Percentiles rank a stretch among this genome's conserved stretches.
Evolutionary conservation across 2,113 vertebrate species (phyloP).

Genomic region (Circaetus gallicus): DNA sequence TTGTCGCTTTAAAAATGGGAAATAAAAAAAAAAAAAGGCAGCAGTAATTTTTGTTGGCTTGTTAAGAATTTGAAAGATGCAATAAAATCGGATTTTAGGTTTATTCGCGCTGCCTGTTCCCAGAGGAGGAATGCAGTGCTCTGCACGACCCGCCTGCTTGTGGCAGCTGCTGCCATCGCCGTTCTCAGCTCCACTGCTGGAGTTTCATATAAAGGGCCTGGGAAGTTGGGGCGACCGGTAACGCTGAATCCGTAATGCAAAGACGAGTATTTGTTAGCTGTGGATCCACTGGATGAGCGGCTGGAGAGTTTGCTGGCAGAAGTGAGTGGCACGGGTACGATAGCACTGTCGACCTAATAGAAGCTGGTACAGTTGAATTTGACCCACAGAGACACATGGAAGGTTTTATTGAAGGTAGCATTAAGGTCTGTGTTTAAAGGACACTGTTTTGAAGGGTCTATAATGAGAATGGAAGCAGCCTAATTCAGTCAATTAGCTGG

Average conservation of each 20-base stretch:
- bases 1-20: neutral
- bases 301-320: neutral
- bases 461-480: neutral
- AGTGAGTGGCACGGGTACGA: neutral
- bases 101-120: neutral
- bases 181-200: neutral
- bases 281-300: neutral
- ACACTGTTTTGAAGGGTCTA: neutral
- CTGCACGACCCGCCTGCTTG: neutral
- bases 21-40: neutral
- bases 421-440: neutral
- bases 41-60: slow-evolving; percentile 10
- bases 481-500: neutral
- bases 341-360: accelerated
- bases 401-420: neutral
- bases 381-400: neutral
- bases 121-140: slow-evolving; percentile 11
- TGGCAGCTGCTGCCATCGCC: neutral
- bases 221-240: neutral
- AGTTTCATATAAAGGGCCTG: neutral
- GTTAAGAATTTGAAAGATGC: slow-evolving; percentile 53
- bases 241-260: accelerated
- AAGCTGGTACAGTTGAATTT: neutral
- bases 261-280: neutral
- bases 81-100: slow-evolving; percentile 35